Evolutionary conservation across 2,888 invertebrate genomes (phyloP).

Genomic region (Cataglyphis rosenhaueri): DNA sequence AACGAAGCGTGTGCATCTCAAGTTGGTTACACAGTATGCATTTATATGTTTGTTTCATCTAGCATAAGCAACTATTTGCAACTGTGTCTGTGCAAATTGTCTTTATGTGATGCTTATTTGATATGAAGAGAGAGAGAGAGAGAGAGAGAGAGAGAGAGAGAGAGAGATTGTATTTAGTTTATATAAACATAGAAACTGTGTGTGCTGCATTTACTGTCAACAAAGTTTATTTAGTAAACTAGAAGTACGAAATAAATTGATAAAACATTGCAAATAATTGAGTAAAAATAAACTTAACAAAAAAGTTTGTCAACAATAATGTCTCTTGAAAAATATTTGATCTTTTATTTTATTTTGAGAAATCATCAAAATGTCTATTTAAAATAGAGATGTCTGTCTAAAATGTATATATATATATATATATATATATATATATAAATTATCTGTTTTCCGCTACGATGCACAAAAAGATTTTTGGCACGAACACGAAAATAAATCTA

Average conservation of each 20-base stretch:
- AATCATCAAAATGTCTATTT: neutral
- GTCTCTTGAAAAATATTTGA: neutral
- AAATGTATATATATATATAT: neutral
- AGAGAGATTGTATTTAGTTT: neutral
- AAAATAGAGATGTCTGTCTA: neutral
- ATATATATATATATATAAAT: neutral
- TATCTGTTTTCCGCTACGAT: neutral
- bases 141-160: too few species aligned
- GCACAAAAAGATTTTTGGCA: neutral
- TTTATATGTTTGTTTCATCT: neutral
- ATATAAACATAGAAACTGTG: neutral
- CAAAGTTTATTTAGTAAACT: neutral
- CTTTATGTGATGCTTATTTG: neutral
- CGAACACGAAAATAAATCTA: neutral
- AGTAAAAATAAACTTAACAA: neutral
- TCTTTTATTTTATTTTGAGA: neutral
- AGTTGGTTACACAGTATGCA: neutral
- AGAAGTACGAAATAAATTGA: neutral
- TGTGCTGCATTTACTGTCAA: neutral
- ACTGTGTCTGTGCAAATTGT: neutral
- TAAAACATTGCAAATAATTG: neutral
- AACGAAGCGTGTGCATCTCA: neutral
- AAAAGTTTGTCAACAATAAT: neutral
- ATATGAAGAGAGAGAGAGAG: neutral
- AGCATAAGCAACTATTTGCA: neutral